Base-by-base conservation (phyloP, 2,113 vertebrate species). In the Takifugu bimaculatus region DNA sequence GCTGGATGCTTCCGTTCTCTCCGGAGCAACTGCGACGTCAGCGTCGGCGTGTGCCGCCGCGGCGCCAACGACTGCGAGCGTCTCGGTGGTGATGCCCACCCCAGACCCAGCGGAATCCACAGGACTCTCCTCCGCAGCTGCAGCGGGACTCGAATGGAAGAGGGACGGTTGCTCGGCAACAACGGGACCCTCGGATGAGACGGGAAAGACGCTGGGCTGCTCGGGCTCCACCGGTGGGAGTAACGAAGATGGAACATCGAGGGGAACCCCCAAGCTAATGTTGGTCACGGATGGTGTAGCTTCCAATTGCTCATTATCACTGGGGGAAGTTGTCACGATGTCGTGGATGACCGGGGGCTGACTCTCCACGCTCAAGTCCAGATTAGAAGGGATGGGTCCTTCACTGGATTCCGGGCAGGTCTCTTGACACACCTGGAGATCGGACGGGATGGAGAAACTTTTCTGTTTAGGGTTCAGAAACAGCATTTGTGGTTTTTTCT, bases 261-360 rank as follows among this genome's bases (percentile, higher is more conserved):
- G 52, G 9, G 72, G 77, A 57, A 60, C 68, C 26, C 58, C 75
- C 27, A 86, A 35, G 56, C 85, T 75, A 1, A 88, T 77, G 75
- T 79, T 66, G 65, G 86, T 84, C 80, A 87, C 80, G 45, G 90
- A 91, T 26, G 89, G 84, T 39, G 77, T 85, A 59, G 77, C 75
- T 2, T 84, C 83, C 0, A 86, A 79, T 48, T 71, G 75, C 49
- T 92, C 89, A 10, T 82, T 87, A 80, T 91, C 91, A 60, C 86
- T 75, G 47, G 89, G 89, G 5, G 91, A 90, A 71, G 82, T 89
- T 54, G 89, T 85, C 13, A 90, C 86, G 1, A 91, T 91, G 53
- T 90, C 87, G 10, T 89, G 90, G 39, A 89, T 90, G 35, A 91
- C 44, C 4, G 91, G 91, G 63, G 91, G 74, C 53, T 90, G 89